Conservation (phyloP, 1,140 invertebrate genomes). For the Melipona quadrifasciata region DNA sequence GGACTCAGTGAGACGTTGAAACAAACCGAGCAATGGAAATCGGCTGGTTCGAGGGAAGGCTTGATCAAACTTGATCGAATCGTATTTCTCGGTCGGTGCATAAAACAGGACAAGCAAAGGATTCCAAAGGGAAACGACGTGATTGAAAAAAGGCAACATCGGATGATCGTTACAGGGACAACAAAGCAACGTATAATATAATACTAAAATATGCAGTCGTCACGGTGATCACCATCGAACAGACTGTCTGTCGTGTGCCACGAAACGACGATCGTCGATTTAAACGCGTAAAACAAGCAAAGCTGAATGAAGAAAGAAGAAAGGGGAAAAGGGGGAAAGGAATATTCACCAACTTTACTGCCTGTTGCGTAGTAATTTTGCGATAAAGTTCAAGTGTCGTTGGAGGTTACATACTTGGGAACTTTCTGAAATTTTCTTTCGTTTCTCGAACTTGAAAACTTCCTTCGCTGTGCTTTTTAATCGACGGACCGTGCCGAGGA, state of each 20-base stretch:
- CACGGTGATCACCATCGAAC: constrained; percentile 7
- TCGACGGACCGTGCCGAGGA: constrained; percentile 47
- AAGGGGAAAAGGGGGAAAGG: background rate
- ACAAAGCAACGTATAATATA: constrained; percentile 12
- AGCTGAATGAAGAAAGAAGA: background rate
- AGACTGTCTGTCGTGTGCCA: background rate
- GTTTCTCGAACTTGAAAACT: constrained; percentile 43
- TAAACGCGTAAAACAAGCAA: background rate
- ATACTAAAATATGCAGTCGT: constrained; percentile 13
- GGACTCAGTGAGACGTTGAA: background rate
- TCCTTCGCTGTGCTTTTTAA: constrained; percentile 50
- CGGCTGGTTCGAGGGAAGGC: background rate
- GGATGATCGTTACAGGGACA: constrained; percentile 51
- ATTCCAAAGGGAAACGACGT: background rate
- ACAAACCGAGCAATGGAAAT: no score
- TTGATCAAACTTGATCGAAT: background rate
- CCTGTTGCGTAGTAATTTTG: background rate
- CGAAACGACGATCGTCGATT: constrained; percentile 14
- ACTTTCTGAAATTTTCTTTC: constrained; percentile 38
- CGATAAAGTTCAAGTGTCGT: background rate
- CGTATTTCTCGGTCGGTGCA: background rate
- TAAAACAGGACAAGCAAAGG: background rate
- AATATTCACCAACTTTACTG: background rate
- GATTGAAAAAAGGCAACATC: constrained; percentile 36
- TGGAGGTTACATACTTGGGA: background rate